Conservation (phyloP, 2,797 vertebrate species). For the Sebastolobus altivelis region DNA sequence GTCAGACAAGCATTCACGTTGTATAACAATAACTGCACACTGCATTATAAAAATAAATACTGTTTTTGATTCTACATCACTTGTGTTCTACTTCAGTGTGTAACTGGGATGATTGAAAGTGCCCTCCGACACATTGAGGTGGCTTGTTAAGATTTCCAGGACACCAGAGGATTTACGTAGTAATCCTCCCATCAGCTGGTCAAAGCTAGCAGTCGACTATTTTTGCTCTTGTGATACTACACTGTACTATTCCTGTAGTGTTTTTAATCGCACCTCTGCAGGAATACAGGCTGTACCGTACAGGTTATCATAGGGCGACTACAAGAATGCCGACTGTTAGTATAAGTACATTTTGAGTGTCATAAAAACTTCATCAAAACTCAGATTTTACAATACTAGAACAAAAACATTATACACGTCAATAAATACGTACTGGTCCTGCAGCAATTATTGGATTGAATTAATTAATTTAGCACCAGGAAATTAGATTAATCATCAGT, state of each 20-base stretch:
- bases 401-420: neutral
- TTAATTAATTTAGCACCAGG: rapidly evolving
- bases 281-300: neutral
- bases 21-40: neutral
- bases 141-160: conserved; percentile 70
- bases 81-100: neutral
- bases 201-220: conserved; percentile 45
- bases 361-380: neutral
- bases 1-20: neutral
- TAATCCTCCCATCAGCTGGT: conserved; percentile 71
- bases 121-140: conserved; percentile 47
- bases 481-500: too few relatives aligned
- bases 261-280: conserved; percentile 7
- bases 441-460: neutral
- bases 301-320: neutral
- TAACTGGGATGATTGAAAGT: conserved; percentile 10
- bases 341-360: neutral
- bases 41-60: neutral
- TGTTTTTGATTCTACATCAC: too few relatives aligned
- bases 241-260: conserved; percentile 18
- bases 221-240: conserved; percentile 32
- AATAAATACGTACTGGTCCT: neutral
- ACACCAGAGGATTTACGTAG: conserved; percentile 63
- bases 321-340: neutral
- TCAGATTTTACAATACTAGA: neutral